Base-by-base conservation (phyloP, 2,888 invertebrate species). In the Eupelmus urozonus region DNA sequence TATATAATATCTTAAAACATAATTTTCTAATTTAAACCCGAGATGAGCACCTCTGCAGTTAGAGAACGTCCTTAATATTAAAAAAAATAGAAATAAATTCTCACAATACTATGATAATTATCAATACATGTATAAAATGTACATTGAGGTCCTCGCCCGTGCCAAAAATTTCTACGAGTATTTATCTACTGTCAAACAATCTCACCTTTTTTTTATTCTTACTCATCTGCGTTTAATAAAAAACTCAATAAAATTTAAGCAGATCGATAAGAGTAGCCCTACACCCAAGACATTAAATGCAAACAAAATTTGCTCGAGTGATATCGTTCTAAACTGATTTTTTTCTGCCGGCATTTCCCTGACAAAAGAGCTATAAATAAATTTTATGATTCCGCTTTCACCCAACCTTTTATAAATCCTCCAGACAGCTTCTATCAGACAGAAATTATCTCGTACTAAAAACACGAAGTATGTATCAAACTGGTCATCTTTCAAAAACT, bases 381-480 rank as follows among this genome's bases (percentile, higher is more conserved):
- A 55, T 1, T 7, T 23, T 0, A 67, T 1, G 0, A 67, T 53
- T 20, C 67, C 67, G 34, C 55, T 40, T 5, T 67, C 53, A 23
- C 16, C 34, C 9, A 67, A 16, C n/a, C 55, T 55, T 16, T 2
- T 16, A 40, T 67, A 67, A 0, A n/a, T 27, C 0, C 20, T 55
- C 2, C 5, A 5, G 2, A 23, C 16, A 0, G 23, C 34, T 0
- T 40, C 34, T 5, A 34, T 16, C 16, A 67, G 40, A 5, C 16
- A 23, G 55, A 53, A 67, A 16, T 67, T 16, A 40, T 67, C 67
- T 16, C 40, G 55, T 7, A 55, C 29, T 2, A 67, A 1, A 20
- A 55, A 53, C 16, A 67, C 67, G 16, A 67, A 67, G 7, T 67
- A 67, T 11, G 13, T 55, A 7, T 13, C 16, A n/a, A 51, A 4